Evolutionary conservation across 2,888 invertebrate genomes (phyloP).

Genomic region (Ochropleura plecta): DNA sequence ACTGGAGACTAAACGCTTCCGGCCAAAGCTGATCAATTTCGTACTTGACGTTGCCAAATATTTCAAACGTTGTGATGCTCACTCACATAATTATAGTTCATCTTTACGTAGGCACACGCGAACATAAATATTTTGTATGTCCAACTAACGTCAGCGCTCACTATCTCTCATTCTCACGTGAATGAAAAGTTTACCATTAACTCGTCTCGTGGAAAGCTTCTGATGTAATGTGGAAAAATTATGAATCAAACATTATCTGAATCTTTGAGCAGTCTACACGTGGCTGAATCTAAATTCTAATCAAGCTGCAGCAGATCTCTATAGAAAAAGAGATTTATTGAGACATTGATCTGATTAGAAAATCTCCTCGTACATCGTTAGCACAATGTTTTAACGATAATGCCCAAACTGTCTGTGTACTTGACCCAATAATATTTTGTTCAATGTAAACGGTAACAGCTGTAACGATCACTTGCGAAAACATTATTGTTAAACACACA

Average conservation of each 20-base stretch:
- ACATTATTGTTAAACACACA: conserved; percentile 46
- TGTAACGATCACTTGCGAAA: conserved; percentile 52
- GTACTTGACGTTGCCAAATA: conserved; percentile 56
- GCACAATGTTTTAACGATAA: conserved; percentile 32
- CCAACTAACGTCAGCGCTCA: conserved; percentile 51
- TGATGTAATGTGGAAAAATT: conserved; percentile 38
- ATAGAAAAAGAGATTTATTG: conserved; percentile 26
- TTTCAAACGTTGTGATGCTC: conserved; percentile 33
- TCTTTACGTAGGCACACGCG: conserved; percentile 55
- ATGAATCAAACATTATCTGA: conserved; percentile 18
- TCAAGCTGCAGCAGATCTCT: conserved; percentile 5
- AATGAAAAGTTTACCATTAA: conserved; percentile 52
- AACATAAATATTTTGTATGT: conserved; percentile 62
- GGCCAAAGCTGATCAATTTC: conserved; percentile 19
- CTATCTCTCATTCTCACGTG: conserved; percentile 42
- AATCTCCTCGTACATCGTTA: conserved; percentile 29
- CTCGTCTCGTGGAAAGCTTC: conserved; percentile 31
- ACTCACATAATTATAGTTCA: conserved; percentile 56
- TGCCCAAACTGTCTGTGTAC: conserved; percentile 43
- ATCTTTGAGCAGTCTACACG: conserved; percentile 2
- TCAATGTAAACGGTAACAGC: conserved; percentile 42
- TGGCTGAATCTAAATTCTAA: conserved; percentile 20
- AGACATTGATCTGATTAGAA: conserved; percentile 32
- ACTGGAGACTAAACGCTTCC: conserved; percentile 31
- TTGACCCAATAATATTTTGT: conserved; percentile 60